Percentiles rank a stretch among this genome's conserved stretches.
phyloP scores from a whole-genome alignment of 2,888 invertebrate species.

The Acanthosoma haemorrhoidale region DNA sequence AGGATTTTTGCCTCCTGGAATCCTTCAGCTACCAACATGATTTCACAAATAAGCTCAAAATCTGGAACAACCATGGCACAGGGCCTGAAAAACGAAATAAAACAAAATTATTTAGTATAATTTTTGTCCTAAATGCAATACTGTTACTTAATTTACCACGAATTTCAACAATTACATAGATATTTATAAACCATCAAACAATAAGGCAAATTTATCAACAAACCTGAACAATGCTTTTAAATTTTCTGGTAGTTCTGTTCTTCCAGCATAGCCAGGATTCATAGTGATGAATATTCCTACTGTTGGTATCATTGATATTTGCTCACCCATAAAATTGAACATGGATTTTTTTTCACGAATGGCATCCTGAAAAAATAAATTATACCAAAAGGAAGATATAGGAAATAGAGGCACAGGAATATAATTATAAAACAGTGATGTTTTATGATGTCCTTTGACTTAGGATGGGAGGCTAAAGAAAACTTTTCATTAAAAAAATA shows the following conservation, averaged over 20 bases:
- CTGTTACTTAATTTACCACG: background rate
- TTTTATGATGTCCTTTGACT: too few species aligned
- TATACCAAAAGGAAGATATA: too few species aligned
- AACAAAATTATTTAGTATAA: background rate
- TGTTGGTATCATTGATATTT: conserved; percentile 72
- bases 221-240: conserved; percentile 53
- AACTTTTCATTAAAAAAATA: background rate
- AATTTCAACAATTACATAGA: too few species aligned
- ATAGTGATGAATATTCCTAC: conserved; percentile 96
- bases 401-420: background rate
- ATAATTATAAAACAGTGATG: background rate
- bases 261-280: conserved; percentile 96
- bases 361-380: conserved; percentile 49
- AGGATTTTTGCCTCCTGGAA: conserved; percentile 90
- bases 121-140: too few species aligned
- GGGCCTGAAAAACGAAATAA: conserved; percentile 59
- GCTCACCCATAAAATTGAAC: conserved; percentile 94
- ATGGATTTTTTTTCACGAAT: conserved; percentile 74
- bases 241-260: conserved; percentile 81
- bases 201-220: background rate
- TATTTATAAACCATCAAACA: background rate
- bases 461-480: too few species aligned
- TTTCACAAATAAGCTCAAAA: conserved; percentile 94
- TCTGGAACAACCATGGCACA: conserved; percentile 99
- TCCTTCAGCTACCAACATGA: conserved; percentile 96